Base-by-base conservation (phyloP, 2,797 vertebrate species). In the Darevskia nairensis region DNA sequence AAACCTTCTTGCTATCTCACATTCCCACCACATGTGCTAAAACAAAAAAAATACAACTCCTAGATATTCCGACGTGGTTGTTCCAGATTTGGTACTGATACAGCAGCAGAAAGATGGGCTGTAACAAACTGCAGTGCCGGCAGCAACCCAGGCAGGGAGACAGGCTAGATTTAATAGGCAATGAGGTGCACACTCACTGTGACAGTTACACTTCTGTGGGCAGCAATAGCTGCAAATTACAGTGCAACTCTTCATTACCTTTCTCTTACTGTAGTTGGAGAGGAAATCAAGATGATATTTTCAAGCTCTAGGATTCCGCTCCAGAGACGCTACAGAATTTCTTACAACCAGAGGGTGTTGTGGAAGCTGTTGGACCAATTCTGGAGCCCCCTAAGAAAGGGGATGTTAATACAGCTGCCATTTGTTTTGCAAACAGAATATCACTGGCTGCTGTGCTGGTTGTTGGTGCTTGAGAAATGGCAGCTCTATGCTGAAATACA, bases 251-350 rank as follows among this genome's bases (percentile, higher is more conserved):
- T 55, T 55, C 50, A 64, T 90, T 92, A 90, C 85, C 13, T 90
- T 89, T 90, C 89, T 3, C 2, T 88, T 80, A 59, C 85, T 92
- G 78, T 80, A 93, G 46, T 0, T 39, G 41, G 68, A 85, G 29
- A 92, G 90, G 80, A 90, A 92, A 76, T 86, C 88, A 88, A 81
- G 39, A 92, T 64, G 44, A 84, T 84, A 78, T 79, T 69, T 79
- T 86, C 87, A 85, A 87, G 72, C 19, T 61, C 50, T 68, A 88
- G 46, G 86, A 88, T 23, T 61, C 59, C 6, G 29, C 32, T 77
- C 89, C 29, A 23, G 55, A 81, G 27, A 86, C 21, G 85, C 81
- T 0, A 83, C 32, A 81, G 72, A 89, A 91, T 90, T 84, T 77
- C 23, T 75, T 86, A 81, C 46, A 79, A 75, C 64, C 29, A 0